Evolutionary conservation across 2,888 invertebrate species (phyloP).

Genomic region (Pandemis corylana): DNA sequence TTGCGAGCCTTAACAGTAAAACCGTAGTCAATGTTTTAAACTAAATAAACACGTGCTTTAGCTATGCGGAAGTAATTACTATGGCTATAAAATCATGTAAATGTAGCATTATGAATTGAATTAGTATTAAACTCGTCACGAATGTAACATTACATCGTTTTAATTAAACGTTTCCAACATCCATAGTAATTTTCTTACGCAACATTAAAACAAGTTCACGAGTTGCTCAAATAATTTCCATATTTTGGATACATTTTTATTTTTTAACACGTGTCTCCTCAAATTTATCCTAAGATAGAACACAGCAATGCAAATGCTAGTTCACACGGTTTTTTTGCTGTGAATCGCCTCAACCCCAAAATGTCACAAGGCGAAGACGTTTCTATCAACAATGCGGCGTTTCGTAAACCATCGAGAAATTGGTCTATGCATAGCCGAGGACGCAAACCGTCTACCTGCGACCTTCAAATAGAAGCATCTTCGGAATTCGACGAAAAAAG

Average conservation of each 20-base stretch:
- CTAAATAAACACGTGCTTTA: slow-evolving; percentile 22
- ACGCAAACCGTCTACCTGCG: slow-evolving; percentile 61
- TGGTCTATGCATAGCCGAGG: not conserved
- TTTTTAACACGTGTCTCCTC: not conserved
- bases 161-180: not conserved
- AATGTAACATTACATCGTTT: slow-evolving; percentile 3
- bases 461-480: slow-evolving; percentile 76
- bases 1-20: slow-evolving; percentile 22
- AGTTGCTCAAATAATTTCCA: not conserved
- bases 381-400: slow-evolving; percentile 19
- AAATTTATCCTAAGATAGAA: not conserved
- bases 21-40: not conserved
- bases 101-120: slow-evolving; percentile 25
- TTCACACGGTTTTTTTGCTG: not conserved
- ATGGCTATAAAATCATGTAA: slow-evolving; percentile 31
- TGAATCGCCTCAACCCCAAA: not conserved
- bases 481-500: slow-evolving; percentile 71
- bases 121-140: slow-evolving; percentile 24
- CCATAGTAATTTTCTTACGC: not conserved
- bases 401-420: slow-evolving; percentile 8
- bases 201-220: too few relatives aligned
- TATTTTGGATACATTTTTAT: not conserved
- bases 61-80: slow-evolving; percentile 36
- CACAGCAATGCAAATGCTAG: not conserved
- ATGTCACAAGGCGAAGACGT: not conserved